These are phyloP conservation scores for Napeogenes sylphis DNA, from an alignment of 2,888 invertebrate genomes.

Conservation along the genomic window DNA sequence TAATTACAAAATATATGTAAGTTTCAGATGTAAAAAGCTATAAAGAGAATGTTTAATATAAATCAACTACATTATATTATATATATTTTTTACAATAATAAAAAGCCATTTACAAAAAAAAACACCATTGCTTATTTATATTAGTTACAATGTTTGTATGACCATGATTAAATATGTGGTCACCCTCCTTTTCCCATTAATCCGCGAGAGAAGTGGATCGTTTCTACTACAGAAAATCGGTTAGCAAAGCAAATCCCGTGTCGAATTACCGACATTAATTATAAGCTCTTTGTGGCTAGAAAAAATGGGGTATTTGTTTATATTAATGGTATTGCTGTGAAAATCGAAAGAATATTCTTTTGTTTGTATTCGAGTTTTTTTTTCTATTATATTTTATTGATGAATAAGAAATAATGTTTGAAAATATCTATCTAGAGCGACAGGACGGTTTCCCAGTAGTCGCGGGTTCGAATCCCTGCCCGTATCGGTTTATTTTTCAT, in stretches of 20 bases:
- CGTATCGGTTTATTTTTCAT: too few species aligned
- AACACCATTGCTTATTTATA: conserved; percentile 18
- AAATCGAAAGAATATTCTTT: neutral
- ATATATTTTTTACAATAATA: too few species aligned
- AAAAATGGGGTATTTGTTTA: conserved; percentile 29
- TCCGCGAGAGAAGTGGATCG: conserved; percentile 44
- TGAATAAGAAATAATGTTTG: too few species aligned
- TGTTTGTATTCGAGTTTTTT: neutral
- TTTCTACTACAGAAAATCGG: conserved; percentile 44
- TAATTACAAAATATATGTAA: too few species aligned
- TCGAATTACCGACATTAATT: conserved; percentile 41
- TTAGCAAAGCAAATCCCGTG: conserved; percentile 46
- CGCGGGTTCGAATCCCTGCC: too few species aligned
- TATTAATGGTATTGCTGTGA: conserved; percentile 17
- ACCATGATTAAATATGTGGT: conserved; percentile 47
- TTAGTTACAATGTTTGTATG: conserved; percentile 24
- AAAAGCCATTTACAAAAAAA: neutral
- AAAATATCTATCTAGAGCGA: too few species aligned
- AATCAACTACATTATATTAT: too few species aligned
- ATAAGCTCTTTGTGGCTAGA: conserved; percentile 35
- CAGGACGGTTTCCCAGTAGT: too few species aligned
- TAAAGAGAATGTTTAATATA: too few species aligned
- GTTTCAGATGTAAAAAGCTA: too few species aligned
- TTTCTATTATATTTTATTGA: neutral
- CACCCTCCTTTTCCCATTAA: conserved; percentile 55